Evolutionary conservation across 53 echinoderm and acorn worm species (phyloP).

Genomic region (Holothuria leucospilota): DNA sequence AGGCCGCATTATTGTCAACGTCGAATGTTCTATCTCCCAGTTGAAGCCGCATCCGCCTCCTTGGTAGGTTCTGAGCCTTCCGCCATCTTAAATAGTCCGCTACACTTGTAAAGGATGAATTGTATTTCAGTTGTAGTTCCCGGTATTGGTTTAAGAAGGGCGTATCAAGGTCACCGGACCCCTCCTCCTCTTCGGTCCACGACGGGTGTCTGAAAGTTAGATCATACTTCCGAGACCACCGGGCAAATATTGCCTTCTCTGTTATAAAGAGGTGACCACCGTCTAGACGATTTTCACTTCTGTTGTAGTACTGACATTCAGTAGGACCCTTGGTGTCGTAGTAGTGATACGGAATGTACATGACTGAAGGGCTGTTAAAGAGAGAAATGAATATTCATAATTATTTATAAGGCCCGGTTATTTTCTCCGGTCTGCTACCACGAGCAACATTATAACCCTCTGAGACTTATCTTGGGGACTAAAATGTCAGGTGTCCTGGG

Average conservation of each 20-base stretch:
- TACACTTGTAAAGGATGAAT: conserved; percentile 25
- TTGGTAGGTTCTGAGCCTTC: neutral
- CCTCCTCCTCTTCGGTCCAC: conserved; percentile 55
- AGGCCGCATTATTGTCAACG: conserved; percentile 50
- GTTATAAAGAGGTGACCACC: conserved; percentile 96
- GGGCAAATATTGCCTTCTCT: conserved; percentile 88
- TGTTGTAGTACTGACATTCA: conserved; percentile 89
- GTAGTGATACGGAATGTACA: conserved; percentile 83
- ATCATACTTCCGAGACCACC: conserved; percentile 66
- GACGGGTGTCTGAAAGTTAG: conserved; percentile 74
- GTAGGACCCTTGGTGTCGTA: conserved; percentile 71
- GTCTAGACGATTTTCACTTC: conserved; percentile 72
- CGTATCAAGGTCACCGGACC: conserved; percentile 52
- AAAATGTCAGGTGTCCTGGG: no score
- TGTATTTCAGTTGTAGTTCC: conserved; percentile 29
- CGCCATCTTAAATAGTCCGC: conserved; percentile 34
- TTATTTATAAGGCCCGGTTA: neutral
- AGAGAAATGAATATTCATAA: neutral
- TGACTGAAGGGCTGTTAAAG: conserved; percentile 27
- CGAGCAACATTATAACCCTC: no score
- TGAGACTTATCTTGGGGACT: no score
- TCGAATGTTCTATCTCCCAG: conserved; percentile 55
- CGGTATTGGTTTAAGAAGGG: conserved; percentile 72
- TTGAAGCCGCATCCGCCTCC: conserved; percentile 49
- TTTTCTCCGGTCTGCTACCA: neutral